Percentiles rank a stretch among this genome's conserved stretches.
Conservation (phyloP, 1,140 invertebrate species). For the Plectus sambesii region DNA sequence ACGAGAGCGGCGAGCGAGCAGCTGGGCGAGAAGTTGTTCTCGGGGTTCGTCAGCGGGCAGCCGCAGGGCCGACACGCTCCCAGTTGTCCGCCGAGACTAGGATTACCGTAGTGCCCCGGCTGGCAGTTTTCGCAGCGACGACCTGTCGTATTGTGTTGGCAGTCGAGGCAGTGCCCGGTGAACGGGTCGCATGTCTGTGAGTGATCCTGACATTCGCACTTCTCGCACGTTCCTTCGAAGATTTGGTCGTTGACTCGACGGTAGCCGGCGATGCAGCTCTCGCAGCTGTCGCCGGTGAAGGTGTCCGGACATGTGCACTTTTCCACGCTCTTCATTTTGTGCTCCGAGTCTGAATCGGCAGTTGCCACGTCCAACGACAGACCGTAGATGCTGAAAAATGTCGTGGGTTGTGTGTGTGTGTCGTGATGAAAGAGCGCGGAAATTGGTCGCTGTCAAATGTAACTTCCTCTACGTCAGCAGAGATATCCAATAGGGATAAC, state of each 20-base stretch:
- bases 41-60: slow-evolving; percentile 59
- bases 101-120: slow-evolving; percentile 62
- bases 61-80: slow-evolving; percentile 65
- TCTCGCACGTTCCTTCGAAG: slow-evolving; percentile 59
- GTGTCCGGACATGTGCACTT: slow-evolving; percentile 38
- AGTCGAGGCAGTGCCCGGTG: slow-evolving; percentile 60
- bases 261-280: slow-evolving; percentile 67
- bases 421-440: too few relatives aligned
- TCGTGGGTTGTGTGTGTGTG: too few relatives aligned
- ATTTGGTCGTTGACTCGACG: slow-evolving; percentile 57
- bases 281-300: slow-evolving; percentile 38
- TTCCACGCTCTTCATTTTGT: slow-evolving; percentile 28
- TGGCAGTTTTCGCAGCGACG: slow-evolving; percentile 70
- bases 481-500: too few relatives aligned
- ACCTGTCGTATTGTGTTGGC: slow-evolving; percentile 77
- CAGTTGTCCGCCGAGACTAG: slow-evolving; percentile 50
- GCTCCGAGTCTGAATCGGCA: slow-evolving; percentile 5
- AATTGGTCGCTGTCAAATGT: too few relatives aligned
- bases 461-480: too few relatives aligned
- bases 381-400: slow-evolving; percentile 38
- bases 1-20: slow-evolving; percentile 52
- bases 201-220: slow-evolving; percentile 79
- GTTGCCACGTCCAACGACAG: slow-evolving; percentile 28
- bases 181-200: slow-evolving; percentile 66
- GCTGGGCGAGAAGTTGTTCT: slow-evolving; percentile 36